Evolutionary conservation across 2,797 vertebrate genomes (phyloP), one percentile per base, ranked within the genome.

Genomic region (Galagoides demidoff): DNA sequence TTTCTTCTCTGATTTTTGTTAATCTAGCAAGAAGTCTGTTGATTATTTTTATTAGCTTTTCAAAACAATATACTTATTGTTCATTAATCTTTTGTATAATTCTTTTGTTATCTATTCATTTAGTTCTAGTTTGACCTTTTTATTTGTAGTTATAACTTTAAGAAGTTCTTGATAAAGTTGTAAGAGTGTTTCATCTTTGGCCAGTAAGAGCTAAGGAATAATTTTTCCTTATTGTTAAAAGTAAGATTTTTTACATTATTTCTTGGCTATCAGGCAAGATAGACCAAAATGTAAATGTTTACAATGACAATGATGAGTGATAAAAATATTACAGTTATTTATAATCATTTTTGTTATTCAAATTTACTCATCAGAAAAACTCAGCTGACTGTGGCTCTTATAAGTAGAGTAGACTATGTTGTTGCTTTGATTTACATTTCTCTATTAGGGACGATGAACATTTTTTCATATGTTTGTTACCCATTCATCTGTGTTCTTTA

Each of bases 301-400:
- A 87, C 9, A 70, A 12, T 66, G 57, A 77, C 25, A 85, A 4
- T 63, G 61, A 90, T 76, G 29, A 84, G 64, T 34, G 7, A 12
- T 85, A 49, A 94, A 86, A n/a, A 81, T 45, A 81, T 76, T 59
- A 52, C 39, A 11, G 22, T 77, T 57, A 92, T 90, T 92, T 85
- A 83, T 2, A 52, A 12, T 82, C 52, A 20, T 55, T 90, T 29
- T 16, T 95, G 49, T 52, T 61, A 43, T 37, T 7, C 10, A 77
- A 79, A 52, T 85, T 91, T 85, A 52, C 11, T 66, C 27, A 92
- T 76, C n/a, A 59, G 19, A 83, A 64, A 93, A 61, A 23, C 19
- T 61, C 31, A 87, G 31, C 9, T 61, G n/a, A 39, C 31, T 63
- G 22, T 59, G 34, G 61, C 10, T 39, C 27, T 68, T 52, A 92